Base-by-base conservation (phyloP, 2,113 vertebrate genomes). In the Pantherophis guttatus region DNA sequence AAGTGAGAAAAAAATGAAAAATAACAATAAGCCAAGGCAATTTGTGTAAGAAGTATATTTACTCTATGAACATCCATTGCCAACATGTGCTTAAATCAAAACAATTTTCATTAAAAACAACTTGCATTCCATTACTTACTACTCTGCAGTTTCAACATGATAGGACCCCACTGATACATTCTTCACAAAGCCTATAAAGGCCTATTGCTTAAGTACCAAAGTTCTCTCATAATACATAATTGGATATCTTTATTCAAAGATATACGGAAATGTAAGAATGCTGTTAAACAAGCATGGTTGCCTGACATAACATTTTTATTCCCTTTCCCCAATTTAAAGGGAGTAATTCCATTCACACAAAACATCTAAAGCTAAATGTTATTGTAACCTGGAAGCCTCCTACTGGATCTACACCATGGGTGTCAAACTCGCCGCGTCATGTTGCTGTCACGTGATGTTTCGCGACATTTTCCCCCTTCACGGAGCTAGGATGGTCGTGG, bases 11-110 rank as follows among this genome's bases (percentile, higher is more conserved):
- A 44, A 81, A 93, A 86, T 29, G 65, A 86, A 53, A 96, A 96
- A 88, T 44, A 81, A 90, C 95, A 97, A 94, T 94, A 96, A 97
- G 93, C 87, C 91, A 97, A 85, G 58, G 92, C 91, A 96, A 95
- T 94, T 93, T 92, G 95, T 95, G 29, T 87, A 96, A 95, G 93
- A 93, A 85, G 92, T 93, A 88, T 57, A 87, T 95, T 96, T 95
- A 93, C 95, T 91, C 93, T 95, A 91, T 13, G 48, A 96, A 96
- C 81, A 70, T 88, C 92, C 53, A 94, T 93, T 86, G 90, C 12
- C 9, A 92, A 93, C 50, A 24, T 54, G 95, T 70, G 93, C 81
- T 48, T 95, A 55, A 95, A 96, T 93, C 96, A 88, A 93, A 96
- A 75, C 57, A 94, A 90, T 95, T 96, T 52, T 57, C 90, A 94